A percentile compares a stretch with the other conserved stretches of the same genome.
Conservation (phyloP, 2,797 vertebrate genomes). For the Spondyliosoma cantharus region DNA sequence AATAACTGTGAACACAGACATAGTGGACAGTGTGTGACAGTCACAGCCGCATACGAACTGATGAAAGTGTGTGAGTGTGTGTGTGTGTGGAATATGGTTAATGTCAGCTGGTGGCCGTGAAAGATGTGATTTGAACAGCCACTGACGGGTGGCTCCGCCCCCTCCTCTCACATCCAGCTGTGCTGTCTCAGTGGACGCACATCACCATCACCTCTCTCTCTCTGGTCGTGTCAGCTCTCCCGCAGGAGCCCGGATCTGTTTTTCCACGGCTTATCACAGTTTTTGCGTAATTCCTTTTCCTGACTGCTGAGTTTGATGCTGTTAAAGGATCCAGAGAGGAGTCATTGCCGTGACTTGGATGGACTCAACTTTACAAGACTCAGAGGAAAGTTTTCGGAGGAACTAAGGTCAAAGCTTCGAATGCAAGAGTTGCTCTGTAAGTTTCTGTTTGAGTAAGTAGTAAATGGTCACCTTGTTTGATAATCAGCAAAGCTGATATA, state of each 20-base stretch:
- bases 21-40: conserved; percentile 65
- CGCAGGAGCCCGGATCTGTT: conserved; percentile 14
- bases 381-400: conserved; percentile 32
- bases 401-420: conserved; percentile 24
- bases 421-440: conserved; percentile 39
- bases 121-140: conserved; percentile 60
- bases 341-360: conserved; percentile 29
- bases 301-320: conserved; percentile 12
- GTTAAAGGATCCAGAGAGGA: conserved; percentile 21
- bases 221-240: conserved; percentile 39
- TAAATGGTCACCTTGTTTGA: background rate
- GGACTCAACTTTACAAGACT: conserved; percentile 19
- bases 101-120: conserved; percentile 42
- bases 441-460: conserved; percentile 8
- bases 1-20: conserved; percentile 44
- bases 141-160: conserved; percentile 54
- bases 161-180: conserved; percentile 49
- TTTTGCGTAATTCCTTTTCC: background rate
- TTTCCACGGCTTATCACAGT: conserved; percentile 10
- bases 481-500: background rate
- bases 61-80: conserved; percentile 11
- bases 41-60: conserved; percentile 60
- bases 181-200: conserved; percentile 55
- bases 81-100: conserved; percentile 29
- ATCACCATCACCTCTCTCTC: conserved; percentile 55